Conservation (phyloP, 2,113 vertebrate genomes). For the Potamarius usumacintae region DNA sequence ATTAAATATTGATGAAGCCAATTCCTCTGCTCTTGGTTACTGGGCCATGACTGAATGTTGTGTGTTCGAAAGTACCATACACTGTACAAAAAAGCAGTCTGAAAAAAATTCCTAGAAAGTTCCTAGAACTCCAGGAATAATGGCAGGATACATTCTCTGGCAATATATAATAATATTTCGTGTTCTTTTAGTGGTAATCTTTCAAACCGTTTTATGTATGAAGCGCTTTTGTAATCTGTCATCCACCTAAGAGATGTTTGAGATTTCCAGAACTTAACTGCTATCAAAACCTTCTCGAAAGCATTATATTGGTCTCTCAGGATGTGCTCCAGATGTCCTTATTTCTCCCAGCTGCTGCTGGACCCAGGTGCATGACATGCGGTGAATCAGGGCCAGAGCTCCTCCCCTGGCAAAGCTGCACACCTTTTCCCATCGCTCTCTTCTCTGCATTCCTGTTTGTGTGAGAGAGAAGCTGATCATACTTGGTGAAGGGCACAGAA, state of each 20-base stretch:
- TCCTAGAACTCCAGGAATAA: background rate
- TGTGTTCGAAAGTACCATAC: background rate
- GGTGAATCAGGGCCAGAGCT: slow-evolving; percentile 54
- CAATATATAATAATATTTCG: background rate
- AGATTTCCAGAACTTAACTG: background rate
- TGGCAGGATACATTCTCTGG: background rate
- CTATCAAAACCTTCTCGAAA: background rate
- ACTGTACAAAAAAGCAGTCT: background rate
- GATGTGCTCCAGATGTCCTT: slow-evolving; percentile 2
- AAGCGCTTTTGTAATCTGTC: background rate
- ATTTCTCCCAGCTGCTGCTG: background rate
- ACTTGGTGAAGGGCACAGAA: background rate
- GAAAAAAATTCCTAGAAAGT: background rate
- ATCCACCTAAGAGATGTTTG: background rate
- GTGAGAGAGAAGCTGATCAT: slow-evolving; percentile 63
- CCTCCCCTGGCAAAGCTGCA: slow-evolving; percentile 64
- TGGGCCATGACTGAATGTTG: slow-evolving; percentile 31
- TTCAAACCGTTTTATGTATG: background rate
- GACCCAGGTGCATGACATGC: slow-evolving; percentile 20
- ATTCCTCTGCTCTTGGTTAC: slow-evolving; percentile 50
- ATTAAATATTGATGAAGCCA: slow-evolving; percentile 63
- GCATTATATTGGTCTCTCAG: background rate
- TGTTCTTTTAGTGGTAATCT: background rate
- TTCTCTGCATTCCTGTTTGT: slow-evolving; percentile 60
- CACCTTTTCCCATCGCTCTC: slow-evolving; percentile 66